Evolutionary conservation across 2,113 vertebrate genomes (phyloP).

Genomic region (Microtus oregoni): DNA sequence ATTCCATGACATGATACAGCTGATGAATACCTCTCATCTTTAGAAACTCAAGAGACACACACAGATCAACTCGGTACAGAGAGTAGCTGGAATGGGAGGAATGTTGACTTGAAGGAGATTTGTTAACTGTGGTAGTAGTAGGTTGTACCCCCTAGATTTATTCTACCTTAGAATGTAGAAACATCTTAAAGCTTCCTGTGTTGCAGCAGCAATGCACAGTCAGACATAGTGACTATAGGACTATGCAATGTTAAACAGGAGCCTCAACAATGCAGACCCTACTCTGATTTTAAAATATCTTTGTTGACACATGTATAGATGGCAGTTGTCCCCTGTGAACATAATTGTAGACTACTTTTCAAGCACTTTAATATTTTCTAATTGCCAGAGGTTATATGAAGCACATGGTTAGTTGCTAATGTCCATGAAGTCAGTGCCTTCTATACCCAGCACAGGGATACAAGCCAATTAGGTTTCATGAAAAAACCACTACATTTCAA

Average conservation of each 20-base stretch:
- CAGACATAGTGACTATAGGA: slow-evolving; percentile 82
- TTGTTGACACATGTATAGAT: neutral
- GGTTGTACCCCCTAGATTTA: slow-evolving; percentile 21
- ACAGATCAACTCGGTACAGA: neutral
- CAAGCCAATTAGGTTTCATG: neutral
- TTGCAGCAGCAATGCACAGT: slow-evolving; percentile 80
- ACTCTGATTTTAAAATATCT: slow-evolving; percentile 31
- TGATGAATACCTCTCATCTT: slow-evolving; percentile 89
- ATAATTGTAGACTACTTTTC: slow-evolving; percentile 1
- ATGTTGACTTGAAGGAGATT: slow-evolving; percentile 10
- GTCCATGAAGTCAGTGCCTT: slow-evolving; percentile 15
- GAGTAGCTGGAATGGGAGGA: neutral
- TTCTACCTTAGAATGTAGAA: slow-evolving; percentile 43
- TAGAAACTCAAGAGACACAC: slow-evolving; percentile 80
- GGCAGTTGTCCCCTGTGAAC: slow-evolving; percentile 21
- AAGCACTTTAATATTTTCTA: slow-evolving; percentile 75
- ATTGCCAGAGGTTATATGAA: slow-evolving; percentile 59
- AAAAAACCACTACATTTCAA: slow-evolving; percentile 35
- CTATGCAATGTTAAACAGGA: slow-evolving; percentile 89
- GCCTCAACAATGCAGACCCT: slow-evolving; percentile 84
- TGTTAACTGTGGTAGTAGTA: slow-evolving; percentile 28
- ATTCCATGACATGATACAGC: slow-evolving; percentile 91
- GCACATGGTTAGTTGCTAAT: neutral
- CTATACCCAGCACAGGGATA: neutral
- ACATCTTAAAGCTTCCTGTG: slow-evolving; percentile 60